phyloP scores from a whole-genome alignment of 92 coral and sea anemone species.

The Epizoanthus stellaris region DNA sequence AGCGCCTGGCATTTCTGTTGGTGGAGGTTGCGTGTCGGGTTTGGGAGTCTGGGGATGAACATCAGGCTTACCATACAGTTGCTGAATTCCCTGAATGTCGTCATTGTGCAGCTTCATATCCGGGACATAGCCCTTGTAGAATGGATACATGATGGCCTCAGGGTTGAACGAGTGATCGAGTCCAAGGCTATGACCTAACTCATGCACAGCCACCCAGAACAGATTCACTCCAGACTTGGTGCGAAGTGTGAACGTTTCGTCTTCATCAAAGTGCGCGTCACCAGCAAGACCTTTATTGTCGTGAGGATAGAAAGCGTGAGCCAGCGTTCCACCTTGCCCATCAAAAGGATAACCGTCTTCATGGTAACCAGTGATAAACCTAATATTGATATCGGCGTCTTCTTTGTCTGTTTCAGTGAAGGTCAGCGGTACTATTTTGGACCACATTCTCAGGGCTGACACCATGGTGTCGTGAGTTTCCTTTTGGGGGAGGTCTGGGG shows the following conservation, averaged over 20 bases:
- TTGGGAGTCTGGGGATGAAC: conserved; percentile 28
- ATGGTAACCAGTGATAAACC: too few species aligned
- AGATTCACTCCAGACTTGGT: conserved; percentile 51
- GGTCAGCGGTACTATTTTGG: too few species aligned
- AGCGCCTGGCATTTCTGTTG: too few species aligned
- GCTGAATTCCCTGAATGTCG: conserved; percentile 81
- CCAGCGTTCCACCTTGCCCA: too few species aligned
- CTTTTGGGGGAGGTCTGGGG: too few species aligned
- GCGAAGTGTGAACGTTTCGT: conserved; percentile 66
- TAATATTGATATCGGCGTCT: too few species aligned
- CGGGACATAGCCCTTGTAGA: conserved; percentile 66
- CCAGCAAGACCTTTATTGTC: conserved; percentile 63
- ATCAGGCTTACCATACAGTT: conserved; percentile 67
- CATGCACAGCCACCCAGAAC: conserved; percentile 88
- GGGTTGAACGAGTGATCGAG: conserved; percentile 74
- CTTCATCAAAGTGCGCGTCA: conserved; percentile 91
- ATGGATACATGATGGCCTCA: conserved; percentile 86
- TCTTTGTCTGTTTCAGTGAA: too few species aligned
- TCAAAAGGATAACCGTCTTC: too few species aligned
- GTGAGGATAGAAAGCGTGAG: too few species aligned
- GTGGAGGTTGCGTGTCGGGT: not conserved
- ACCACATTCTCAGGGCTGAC: too few species aligned
- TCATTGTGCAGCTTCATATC: conserved; percentile 68
- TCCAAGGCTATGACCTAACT: conserved; percentile 88
- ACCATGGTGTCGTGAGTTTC: too few species aligned